Conservation (phyloP, 2,113 vertebrate genomes). For the Pycnonotus jocosus region DNA sequence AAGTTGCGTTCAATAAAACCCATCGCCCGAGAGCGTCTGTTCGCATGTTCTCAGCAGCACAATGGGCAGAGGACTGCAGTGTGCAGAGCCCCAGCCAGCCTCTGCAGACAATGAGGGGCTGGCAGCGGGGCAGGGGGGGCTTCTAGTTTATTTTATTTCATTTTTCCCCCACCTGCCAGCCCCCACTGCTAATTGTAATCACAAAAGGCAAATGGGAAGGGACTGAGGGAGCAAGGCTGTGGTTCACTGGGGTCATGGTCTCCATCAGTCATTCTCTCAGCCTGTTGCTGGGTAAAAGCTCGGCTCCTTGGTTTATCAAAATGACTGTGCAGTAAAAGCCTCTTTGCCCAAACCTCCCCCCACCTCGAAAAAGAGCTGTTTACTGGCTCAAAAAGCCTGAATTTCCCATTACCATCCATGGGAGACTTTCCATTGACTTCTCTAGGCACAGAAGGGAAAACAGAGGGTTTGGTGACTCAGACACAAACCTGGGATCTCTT, state of each 20-base stretch:
- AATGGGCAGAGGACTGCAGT: slow-evolving; percentile 57
- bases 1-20: slow-evolving; percentile 63
- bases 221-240: slow-evolving; percentile 20
- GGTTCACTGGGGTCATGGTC: slow-evolving; percentile 42
- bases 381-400: neutral
- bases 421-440: neutral
- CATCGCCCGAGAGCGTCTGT: slow-evolving; percentile 44
- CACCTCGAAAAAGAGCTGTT: neutral
- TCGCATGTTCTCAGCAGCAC: slow-evolving; percentile 51
- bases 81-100: slow-evolving; percentile 42
- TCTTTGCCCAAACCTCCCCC: neutral
- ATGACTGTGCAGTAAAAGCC: neutral
- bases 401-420: neutral
- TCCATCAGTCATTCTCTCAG: slow-evolving; percentile 42
- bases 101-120: slow-evolving; percentile 36
- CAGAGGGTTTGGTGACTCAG: slow-evolving; percentile 20
- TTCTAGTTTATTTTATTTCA: slow-evolving; percentile 6
- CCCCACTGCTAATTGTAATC: slow-evolving; percentile 55
- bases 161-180: neutral
- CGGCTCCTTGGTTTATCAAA: neutral
- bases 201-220: slow-evolving; percentile 48
- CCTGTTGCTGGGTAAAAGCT: slow-evolving; percentile 58
- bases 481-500: neutral
- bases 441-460: neutral
- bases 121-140: neutral